Evolutionary conservation across 2,888 invertebrate genomes (phyloP).

Genomic region (Scaptomyza flava): DNA sequence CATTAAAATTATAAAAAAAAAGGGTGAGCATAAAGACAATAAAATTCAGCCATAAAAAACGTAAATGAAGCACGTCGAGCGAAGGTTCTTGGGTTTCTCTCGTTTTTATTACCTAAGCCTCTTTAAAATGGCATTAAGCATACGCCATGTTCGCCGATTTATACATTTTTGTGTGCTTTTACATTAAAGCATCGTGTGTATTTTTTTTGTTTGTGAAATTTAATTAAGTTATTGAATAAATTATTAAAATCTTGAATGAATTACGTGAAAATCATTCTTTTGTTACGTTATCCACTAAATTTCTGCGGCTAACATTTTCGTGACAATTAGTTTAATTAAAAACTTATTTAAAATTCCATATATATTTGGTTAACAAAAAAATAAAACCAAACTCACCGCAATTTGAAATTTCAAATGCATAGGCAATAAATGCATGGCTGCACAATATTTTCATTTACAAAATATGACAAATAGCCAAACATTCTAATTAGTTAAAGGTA

Average conservation of each 20-base stretch:
- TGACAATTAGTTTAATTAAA: slow-evolving; percentile 70
- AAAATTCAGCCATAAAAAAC: slow-evolving; percentile 51
- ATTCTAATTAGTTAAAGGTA: no score
- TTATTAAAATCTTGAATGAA: neutral
- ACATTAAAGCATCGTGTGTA: neutral
- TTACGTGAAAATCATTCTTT: slow-evolving; percentile 3
- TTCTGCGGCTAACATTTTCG: slow-evolving; percentile 23
- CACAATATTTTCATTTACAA: neutral
- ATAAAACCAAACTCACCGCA: slow-evolving; percentile 9
- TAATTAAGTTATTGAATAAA: neutral
- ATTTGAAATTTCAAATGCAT: slow-evolving; percentile 26
- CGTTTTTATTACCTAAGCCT: slow-evolving; percentile 11
- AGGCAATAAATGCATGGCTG: slow-evolving; percentile 18
- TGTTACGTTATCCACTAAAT: slow-evolving; percentile 43
- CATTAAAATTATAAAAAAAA: slow-evolving; percentile 7
- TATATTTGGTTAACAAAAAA: neutral
- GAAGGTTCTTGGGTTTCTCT: neutral
- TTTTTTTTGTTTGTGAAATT: neutral
- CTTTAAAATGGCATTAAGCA: slow-evolving; percentile 18
- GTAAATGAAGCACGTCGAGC: slow-evolving; percentile 38
- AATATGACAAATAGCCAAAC: neutral
- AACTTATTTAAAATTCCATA: slow-evolving; percentile 42
- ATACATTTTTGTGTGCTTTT: neutral
- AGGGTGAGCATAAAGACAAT: slow-evolving; percentile 38
- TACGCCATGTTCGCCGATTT: slow-evolving; percentile 14